These are phyloP conservation scores for Cerastis leucographa DNA, from an alignment of 2,888 invertebrate species.

Conservation along the genomic window DNA sequence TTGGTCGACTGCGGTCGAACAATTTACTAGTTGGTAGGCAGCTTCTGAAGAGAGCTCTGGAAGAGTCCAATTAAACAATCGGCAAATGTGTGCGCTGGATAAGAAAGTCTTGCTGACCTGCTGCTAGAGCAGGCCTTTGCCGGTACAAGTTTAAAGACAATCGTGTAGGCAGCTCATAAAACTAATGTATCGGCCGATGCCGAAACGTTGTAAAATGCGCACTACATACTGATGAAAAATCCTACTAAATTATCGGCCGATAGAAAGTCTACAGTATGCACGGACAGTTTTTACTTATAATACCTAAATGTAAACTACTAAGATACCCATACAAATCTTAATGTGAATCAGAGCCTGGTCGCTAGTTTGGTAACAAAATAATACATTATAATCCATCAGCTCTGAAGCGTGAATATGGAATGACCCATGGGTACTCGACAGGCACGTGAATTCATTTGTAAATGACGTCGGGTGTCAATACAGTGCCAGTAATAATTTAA, in stretches of 20 bases:
- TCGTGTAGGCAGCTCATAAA: not conserved
- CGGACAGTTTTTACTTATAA: too few species aligned
- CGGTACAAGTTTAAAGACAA: not conserved
- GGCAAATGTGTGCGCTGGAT: not conserved
- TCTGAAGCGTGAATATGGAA: slow-evolving; percentile 57
- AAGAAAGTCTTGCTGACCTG: not conserved
- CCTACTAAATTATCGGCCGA: not conserved
- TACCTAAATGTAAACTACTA: not conserved
- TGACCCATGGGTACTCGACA: slow-evolving; percentile 65
- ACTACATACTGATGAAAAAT: not conserved
- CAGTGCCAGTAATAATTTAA: slow-evolving; percentile 46
- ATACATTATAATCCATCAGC: slow-evolving; percentile 41
- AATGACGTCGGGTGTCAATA: slow-evolving; percentile 55
- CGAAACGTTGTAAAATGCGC: not conserved
- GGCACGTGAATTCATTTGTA: slow-evolving; percentile 48
- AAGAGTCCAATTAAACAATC: not conserved
- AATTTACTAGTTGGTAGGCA: not conserved
- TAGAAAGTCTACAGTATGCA: not conserved
- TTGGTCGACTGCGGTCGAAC: not conserved
- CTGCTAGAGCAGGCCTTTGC: not conserved
- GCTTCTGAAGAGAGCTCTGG: not conserved
- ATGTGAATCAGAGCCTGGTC: not conserved
- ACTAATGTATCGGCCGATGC: not conserved
- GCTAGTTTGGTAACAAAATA: slow-evolving; percentile 12
- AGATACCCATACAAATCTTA: not conserved